Conservation (phyloP, 2,797 vertebrate genomes). For the Centropyge bicolor region DNA sequence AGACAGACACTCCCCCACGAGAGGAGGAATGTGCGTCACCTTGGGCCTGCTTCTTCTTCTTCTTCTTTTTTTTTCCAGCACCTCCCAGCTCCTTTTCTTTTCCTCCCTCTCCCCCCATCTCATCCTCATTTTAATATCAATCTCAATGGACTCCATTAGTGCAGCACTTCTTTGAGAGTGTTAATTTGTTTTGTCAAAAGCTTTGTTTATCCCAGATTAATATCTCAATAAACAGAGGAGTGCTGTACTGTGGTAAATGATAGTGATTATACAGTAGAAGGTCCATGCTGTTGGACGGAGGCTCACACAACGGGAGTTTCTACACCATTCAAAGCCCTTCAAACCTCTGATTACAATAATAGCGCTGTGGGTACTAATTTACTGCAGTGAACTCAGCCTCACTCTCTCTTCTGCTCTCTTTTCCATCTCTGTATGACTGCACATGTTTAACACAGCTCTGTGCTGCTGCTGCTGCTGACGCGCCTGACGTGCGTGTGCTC, state of each 20-base stretch:
- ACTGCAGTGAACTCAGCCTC: slow-evolving; percentile 62
- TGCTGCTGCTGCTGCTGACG: slow-evolving; percentile 10
- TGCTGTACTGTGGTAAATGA: slow-evolving; percentile 82
- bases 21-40: slow-evolving; percentile 76
- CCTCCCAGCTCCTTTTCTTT: slow-evolving; percentile 37
- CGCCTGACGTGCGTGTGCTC: slow-evolving; percentile 26
- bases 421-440: slow-evolving; percentile 36
- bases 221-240: slow-evolving; percentile 85
- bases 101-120: slow-evolving; percentile 44
- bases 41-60: slow-evolving; percentile 58
- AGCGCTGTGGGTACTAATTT: slow-evolving; percentile 82
- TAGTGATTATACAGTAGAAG: slow-evolving; percentile 84
- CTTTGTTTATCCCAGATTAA: slow-evolving; percentile 87
- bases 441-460: slow-evolving; percentile 36
- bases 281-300: slow-evolving; percentile 72
- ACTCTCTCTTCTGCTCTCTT: slow-evolving; percentile 16
- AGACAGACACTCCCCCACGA: slow-evolving; percentile 69
- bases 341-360: slow-evolving; percentile 87
- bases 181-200: slow-evolving; percentile 87
- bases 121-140: slow-evolving; percentile 80
- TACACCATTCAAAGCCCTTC: slow-evolving; percentile 74
- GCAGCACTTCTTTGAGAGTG: slow-evolving; percentile 73
- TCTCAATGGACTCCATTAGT: slow-evolving; percentile 83
- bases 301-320: slow-evolving; percentile 73
- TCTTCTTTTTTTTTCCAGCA: slow-evolving; percentile 53